A percentile compares a stretch with the other conserved stretches of the same genome.
phyloP scores from a whole-genome alignment of 2,888 invertebrate species.

The Ashinkailepas kermadecensis region DNA sequence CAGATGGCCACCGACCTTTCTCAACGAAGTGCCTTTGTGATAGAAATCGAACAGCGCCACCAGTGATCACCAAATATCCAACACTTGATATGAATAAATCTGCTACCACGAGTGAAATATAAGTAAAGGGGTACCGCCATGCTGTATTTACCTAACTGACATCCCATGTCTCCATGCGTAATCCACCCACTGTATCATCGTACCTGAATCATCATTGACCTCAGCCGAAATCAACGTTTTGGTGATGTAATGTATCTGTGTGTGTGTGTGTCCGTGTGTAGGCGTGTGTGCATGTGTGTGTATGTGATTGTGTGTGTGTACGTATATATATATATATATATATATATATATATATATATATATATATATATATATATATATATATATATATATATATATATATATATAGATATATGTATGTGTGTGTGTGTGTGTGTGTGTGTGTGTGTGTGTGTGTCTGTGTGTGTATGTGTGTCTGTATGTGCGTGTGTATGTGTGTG shows the following conservation, averaged over 20 bases:
- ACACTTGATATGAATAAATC: too few relatives aligned
- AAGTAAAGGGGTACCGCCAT: too few relatives aligned
- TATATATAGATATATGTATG: neutral
- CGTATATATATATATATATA: neutral
- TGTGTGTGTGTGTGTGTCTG: slow-evolving; percentile 8
- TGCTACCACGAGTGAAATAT: too few relatives aligned
- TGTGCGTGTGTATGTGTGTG: slow-evolving; percentile 12
- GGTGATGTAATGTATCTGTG: neutral
- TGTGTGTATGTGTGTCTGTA: slow-evolving; percentile 11
- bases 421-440: slow-evolving; percentile 20
- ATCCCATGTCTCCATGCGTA: too few relatives aligned
- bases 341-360: neutral
- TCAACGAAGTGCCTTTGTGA: too few relatives aligned
- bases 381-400: neutral
- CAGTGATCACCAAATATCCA: too few relatives aligned
- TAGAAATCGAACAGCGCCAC: too few relatives aligned
- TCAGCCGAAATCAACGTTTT: too few relatives aligned
- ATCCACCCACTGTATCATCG: too few relatives aligned
- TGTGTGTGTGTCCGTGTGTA: slow-evolving; percentile 15
- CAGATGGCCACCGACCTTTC: too few relatives aligned
- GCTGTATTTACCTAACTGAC: too few relatives aligned
- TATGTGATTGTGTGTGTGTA: slow-evolving; percentile 17
- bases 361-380: neutral
- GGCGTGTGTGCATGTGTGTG: neutral
- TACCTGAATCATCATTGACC: too few relatives aligned